Evolutionary conservation across 2,113 vertebrate species (phyloP).

Genomic region (Phaethornis superciliosus): DNA sequence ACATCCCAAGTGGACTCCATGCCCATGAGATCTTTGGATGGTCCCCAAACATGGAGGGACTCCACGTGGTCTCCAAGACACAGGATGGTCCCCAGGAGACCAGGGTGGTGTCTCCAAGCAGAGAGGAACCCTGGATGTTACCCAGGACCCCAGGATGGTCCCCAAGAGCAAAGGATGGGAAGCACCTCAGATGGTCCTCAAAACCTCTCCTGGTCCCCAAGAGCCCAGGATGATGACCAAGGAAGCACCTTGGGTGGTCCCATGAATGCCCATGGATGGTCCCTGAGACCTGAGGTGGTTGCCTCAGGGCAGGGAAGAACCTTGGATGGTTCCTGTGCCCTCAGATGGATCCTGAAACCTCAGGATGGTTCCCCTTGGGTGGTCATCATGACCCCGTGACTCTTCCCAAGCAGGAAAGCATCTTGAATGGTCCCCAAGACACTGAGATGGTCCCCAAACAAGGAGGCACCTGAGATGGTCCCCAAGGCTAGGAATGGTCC

Average conservation of each 20-base stretch:
- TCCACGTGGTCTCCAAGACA: too few relatives aligned
- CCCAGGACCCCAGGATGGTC: too few relatives aligned
- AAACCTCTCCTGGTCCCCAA: not conserved
- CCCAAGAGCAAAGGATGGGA: not conserved
- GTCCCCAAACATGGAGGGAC: not conserved
- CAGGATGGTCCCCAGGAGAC: not conserved
- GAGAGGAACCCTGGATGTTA: accelerated
- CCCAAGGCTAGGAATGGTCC: too few relatives aligned
- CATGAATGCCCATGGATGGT: not conserved
- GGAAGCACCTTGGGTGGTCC: too few relatives aligned
- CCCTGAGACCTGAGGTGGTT: too few relatives aligned
- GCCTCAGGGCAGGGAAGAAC: not conserved
- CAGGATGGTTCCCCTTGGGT: not conserved
- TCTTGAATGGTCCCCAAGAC: not conserved
- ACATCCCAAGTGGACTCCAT: not conserved
- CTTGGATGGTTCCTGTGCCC: not conserved
- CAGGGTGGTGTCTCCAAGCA: not conserved
- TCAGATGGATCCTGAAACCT: too few relatives aligned
- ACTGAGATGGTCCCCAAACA: not conserved
- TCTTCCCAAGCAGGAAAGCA: not conserved
- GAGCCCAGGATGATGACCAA: not conserved
- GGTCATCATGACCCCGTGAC: too few relatives aligned
- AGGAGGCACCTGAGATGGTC: too few relatives aligned
- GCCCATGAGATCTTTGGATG: not conserved
- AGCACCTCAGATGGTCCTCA: not conserved